Evolutionary conservation across 2,797 vertebrate genomes (phyloP).

Genomic region (Florisuga fusca): DNA sequence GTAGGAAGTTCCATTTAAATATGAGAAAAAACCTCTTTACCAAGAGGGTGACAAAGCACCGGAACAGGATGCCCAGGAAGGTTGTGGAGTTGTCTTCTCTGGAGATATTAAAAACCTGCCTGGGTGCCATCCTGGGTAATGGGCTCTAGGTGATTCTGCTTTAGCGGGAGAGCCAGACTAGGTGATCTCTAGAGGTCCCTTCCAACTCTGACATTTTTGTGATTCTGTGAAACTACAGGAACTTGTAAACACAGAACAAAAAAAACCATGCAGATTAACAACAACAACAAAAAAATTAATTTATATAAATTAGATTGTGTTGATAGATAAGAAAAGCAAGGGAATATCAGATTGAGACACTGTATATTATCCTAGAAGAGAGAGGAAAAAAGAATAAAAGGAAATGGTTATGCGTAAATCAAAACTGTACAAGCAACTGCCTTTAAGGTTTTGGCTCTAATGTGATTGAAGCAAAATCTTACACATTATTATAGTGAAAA

Average conservation of each 20-base stretch:
- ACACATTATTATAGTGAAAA: not conserved
- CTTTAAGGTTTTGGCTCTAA: not conserved
- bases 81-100: too few relatives aligned
- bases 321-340: not conserved
- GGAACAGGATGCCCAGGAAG: too few relatives aligned
- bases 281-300: not conserved
- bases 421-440: not conserved
- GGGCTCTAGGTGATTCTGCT: too few relatives aligned
- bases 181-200: too few relatives aligned
- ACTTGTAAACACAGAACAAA: not conserved
- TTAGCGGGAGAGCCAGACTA: too few relatives aligned
- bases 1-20: too few relatives aligned
- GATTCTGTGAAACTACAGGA: not conserved
- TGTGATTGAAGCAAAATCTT: not conserved
- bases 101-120: too few relatives aligned
- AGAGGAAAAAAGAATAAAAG: not conserved
- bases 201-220: too few relatives aligned
- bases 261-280: not conserved
- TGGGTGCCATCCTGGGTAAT: too few relatives aligned
- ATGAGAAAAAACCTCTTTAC: too few relatives aligned
- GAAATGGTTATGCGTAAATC: not conserved
- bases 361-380: not conserved
- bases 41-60: too few relatives aligned
- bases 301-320: accelerated
- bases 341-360: not conserved